phyloP scores from a whole-genome alignment of 2,888 invertebrate species.

The Ennomos erosarius region DNA sequence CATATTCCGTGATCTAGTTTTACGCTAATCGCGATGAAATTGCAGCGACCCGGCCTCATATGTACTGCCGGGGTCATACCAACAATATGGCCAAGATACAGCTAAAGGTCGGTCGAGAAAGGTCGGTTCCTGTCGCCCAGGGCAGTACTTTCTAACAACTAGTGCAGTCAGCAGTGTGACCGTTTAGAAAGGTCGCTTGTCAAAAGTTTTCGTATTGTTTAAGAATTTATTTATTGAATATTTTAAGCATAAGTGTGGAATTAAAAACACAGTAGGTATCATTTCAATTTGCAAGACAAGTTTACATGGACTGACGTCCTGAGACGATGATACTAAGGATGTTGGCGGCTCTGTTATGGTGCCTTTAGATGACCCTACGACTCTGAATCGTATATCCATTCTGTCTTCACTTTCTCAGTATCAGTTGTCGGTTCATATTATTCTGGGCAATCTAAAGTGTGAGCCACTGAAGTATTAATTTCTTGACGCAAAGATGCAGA shows the following conservation, averaged over 20 bases:
- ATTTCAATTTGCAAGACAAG: too few relatives aligned
- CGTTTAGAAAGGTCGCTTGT: conserved; percentile 53
- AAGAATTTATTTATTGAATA: conserved; percentile 13
- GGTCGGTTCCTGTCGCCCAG: conserved; percentile 75
- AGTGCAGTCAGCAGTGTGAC: conserved; percentile 69
- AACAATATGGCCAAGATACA: conserved; percentile 55
- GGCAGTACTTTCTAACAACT: conserved; percentile 78
- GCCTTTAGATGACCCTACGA: too few relatives aligned
- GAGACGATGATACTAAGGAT: too few relatives aligned
- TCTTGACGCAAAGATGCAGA: neutral
- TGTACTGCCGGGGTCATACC: conserved; percentile 65
- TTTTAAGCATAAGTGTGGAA: too few relatives aligned
- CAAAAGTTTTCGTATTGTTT: conserved; percentile 49
- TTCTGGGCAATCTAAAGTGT: too few relatives aligned
- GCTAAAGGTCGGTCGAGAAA: conserved; percentile 73
- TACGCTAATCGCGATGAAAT: conserved; percentile 30
- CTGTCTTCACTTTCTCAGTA: too few relatives aligned
- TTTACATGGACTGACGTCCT: too few relatives aligned
- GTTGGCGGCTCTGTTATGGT: too few relatives aligned
- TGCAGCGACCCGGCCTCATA: conserved; percentile 26
- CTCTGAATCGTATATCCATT: too few relatives aligned
- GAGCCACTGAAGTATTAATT: too few relatives aligned
- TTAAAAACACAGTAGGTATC: too few relatives aligned
- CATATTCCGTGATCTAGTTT: conserved; percentile 22
- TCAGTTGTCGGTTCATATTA: too few relatives aligned